phyloP scores from a whole-genome alignment of 2,888 invertebrate genomes.

The Heliconius charithonia region DNA sequence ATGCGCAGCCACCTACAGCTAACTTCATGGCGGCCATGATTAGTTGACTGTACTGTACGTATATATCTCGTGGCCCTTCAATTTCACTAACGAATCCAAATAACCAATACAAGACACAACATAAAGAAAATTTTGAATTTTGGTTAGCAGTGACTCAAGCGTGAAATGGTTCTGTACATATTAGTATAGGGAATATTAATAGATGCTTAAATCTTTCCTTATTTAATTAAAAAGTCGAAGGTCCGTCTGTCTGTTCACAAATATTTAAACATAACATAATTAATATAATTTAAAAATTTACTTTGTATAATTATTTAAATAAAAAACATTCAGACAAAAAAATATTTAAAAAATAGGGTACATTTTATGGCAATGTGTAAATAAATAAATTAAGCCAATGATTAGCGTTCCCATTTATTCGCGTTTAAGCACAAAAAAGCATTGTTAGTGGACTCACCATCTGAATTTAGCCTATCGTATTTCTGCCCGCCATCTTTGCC shows the following conservation, averaged over 20 bases:
- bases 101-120: conserved; percentile 85
- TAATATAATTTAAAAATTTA: not conserved
- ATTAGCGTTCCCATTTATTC: conserved; percentile 50
- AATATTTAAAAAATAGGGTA: not conserved
- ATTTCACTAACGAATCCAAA: conserved; percentile 66
- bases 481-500: conserved; percentile 66
- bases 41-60: not conserved
- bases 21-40: not conserved
- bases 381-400: conserved; percentile 54
- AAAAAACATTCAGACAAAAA: not conserved
- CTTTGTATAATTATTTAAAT: not conserved
- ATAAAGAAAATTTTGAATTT: conserved; percentile 80
- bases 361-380: conserved; percentile 36
- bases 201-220: conserved; percentile 35
- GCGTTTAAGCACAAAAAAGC: conserved; percentile 46
- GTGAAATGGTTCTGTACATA: conserved; percentile 76
- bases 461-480: conserved; percentile 75
- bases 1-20: not conserved
- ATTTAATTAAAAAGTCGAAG: not conserved
- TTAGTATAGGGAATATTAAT: conserved; percentile 60
- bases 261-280: not conserved
- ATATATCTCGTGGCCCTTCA: conserved; percentile 50
- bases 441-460: conserved; percentile 65
- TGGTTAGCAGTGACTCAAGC: conserved; percentile 82
- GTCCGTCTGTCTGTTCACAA: not conserved